Base-by-base conservation (phyloP, 2,113 vertebrate genomes). In the Megaptera novaeangliae region DNA sequence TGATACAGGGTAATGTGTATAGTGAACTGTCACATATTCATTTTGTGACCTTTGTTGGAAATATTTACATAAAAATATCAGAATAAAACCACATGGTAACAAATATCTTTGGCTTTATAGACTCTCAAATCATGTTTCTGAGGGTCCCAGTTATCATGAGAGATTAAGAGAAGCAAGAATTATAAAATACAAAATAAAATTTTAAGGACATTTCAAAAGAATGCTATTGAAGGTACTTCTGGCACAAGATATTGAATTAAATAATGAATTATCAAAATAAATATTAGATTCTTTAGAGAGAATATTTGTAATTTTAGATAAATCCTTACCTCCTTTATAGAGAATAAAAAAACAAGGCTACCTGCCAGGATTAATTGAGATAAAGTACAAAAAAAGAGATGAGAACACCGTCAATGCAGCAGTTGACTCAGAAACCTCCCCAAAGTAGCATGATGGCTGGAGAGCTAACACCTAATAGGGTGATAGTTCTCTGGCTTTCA, bases 191-290 rank as follows among this genome's bases (percentile, higher is more conserved):
- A 91, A 86, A 97, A 71, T 18, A 91, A 82, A 96, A 59, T 21
- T 41, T 85, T 72, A 57, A 95, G 27, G 17, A 21, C 81, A 88
- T 86, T 92, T 93, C 14, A 82, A 93, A 96, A 59, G 68, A 92
- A 18, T 59, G 21, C 4, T 77, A 89, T 61, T 88, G 71, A 90
- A 64, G 36, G 5, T 2, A 72, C 3, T 85, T 85, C 49, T 36
- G 34, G 34, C 2, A 93, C 6, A 27, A 95, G 31, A 72, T 27
- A 93, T 9, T 83, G 34, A 78, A 23, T 77, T 94, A 85, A 88
- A 72, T 39, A 88, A 18, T 94, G 63, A 92, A 41, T 91, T 92
- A 93, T 68, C 61, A 94, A 96, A 94, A 93, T 46, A 96, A 91
- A 97, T 49, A 92, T 52, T 82, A 44, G 34, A 64, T 57, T 39